Percentiles rank a stretch among this genome's conserved stretches.
Conservation (phyloP, 2,888 invertebrate species). For the Horisme vitalbata region DNA sequence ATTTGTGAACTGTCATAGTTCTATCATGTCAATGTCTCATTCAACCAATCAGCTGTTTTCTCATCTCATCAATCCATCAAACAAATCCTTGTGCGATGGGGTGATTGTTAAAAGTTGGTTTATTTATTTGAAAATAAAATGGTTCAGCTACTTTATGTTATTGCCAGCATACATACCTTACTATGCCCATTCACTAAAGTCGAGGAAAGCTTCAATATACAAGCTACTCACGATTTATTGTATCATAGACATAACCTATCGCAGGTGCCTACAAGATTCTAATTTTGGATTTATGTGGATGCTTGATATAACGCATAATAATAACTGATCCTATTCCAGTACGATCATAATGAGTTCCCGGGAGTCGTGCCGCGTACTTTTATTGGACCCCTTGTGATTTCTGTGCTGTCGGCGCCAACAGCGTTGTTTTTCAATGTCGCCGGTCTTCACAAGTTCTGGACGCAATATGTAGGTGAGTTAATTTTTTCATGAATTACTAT, state of each 20-base stretch:
- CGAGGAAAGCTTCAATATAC: conserved; percentile 99
- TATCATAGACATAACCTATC: conserved; percentile 93
- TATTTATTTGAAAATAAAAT: conserved; percentile 67
- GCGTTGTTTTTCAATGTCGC: conserved; percentile 86
- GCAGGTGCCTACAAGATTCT: conserved; percentile 85
- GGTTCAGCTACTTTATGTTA: conserved; percentile 88
- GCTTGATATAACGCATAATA: conserved; percentile 40
- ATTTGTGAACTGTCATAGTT: too few relatives aligned
- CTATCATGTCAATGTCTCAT: too few relatives aligned
- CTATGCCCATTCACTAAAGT: conserved; percentile 99
- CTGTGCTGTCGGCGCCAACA: conserved; percentile 90
- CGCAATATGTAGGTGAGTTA: conserved; percentile 94
- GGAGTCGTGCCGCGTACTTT: conserved; percentile 99
- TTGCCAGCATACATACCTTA: conserved; percentile 90
- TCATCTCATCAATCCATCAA: too few relatives aligned
- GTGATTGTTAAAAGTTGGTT: conserved; percentile 47
- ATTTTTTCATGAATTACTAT: too few relatives aligned
- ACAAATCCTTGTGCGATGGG: conserved; percentile 44
- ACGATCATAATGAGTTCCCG: conserved; percentile 98
- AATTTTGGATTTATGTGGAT: conserved; percentile 70
- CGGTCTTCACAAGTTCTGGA: conserved; percentile 91
- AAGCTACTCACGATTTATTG: conserved; percentile 98
- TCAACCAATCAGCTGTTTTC: conserved; percentile 21
- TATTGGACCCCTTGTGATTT: conserved; percentile 93
- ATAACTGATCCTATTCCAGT: conserved; percentile 84